A percentile compares a stretch with the other conserved stretches of the same genome.
Evolutionary conservation across 2,888 invertebrate species (phyloP).

Genomic region (Meta bourneti): DNA sequence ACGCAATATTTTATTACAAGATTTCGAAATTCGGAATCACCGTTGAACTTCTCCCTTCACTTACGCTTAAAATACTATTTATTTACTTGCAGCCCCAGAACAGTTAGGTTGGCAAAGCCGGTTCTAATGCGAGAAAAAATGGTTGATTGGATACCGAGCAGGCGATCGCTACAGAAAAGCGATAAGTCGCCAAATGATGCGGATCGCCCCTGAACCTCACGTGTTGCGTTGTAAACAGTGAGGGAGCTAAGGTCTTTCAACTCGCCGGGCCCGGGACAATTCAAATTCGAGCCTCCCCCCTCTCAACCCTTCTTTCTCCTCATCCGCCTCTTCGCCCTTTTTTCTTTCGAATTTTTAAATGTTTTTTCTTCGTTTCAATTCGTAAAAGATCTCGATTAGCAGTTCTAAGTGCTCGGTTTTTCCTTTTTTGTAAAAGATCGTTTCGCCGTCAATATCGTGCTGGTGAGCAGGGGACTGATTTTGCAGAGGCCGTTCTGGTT

Average conservation of each 20-base stretch:
- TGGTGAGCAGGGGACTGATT: no score
- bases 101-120: no score
- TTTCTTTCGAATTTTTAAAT: neutral
- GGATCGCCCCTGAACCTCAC: slow-evolving; percentile 1
- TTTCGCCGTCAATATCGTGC: neutral
- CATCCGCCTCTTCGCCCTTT: neutral
- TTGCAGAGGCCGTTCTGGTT: no score
- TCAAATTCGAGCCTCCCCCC: slow-evolving; percentile 27
- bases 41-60: no score
- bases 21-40: no score
- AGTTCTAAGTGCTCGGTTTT: neutral
- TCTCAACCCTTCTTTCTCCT: slow-evolving; percentile 56
- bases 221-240: slow-evolving; percentile 49
- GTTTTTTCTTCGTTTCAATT: neutral
- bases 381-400: neutral
- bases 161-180: neutral
- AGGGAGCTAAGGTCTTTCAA: slow-evolving; percentile 70
- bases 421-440: neutral
- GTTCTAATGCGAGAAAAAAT: no score
- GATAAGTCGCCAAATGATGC: slow-evolving; percentile 44
- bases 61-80: no score
- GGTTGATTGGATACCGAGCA: neutral
- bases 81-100: no score
- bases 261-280: slow-evolving; percentile 63
- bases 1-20: no score